Percentiles rank a stretch among this genome's conserved stretches.
Conservation (phyloP, 2,113 vertebrate species). For the Picathartes gymnocephalus region DNA sequence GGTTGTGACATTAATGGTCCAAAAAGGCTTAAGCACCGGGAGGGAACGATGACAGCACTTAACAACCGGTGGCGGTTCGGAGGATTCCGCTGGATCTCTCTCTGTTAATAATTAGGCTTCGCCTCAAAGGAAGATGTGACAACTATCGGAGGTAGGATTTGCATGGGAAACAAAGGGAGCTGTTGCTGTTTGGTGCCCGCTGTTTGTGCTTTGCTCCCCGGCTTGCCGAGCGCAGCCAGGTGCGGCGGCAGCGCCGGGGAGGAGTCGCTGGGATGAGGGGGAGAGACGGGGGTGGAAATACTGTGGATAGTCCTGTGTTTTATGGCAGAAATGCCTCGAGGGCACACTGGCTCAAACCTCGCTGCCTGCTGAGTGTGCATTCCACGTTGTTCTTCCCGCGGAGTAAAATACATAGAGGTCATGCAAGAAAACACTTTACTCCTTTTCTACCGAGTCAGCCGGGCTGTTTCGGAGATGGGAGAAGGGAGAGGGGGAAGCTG, state of each 20-base stretch:
- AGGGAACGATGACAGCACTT: slow-evolving; percentile 65
- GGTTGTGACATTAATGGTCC: slow-evolving; percentile 73
- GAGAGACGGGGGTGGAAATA: background rate
- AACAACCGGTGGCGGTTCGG: slow-evolving; percentile 66
- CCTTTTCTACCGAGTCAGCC: background rate
- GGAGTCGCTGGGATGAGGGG: background rate
- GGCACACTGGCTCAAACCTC: background rate
- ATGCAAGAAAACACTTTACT: slow-evolving; percentile 53
- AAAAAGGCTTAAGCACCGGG: slow-evolving; percentile 61
- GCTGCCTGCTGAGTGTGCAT: slow-evolving; percentile 45
- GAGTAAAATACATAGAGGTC: slow-evolving; percentile 71
- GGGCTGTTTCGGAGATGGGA: background rate
- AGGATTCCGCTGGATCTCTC: slow-evolving; percentile 69
- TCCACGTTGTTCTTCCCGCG: slow-evolving; percentile 36
- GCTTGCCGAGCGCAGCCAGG: slow-evolving; percentile 40
- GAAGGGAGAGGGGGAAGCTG: slow-evolving; percentile 4
- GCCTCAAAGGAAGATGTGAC: slow-evolving; percentile 79
- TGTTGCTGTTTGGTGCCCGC: slow-evolving; percentile 61
- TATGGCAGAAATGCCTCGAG: slow-evolving; percentile 51
- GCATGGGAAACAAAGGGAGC: slow-evolving; percentile 72
- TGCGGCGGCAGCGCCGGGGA: slow-evolving; percentile 8
- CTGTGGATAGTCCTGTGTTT: background rate
- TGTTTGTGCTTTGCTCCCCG: background rate
- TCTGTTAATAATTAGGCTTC: slow-evolving; percentile 61
- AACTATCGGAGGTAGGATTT: slow-evolving; percentile 78